Conservation (phyloP, 2,797 vertebrate species). For the Glyptemys insculpta region DNA sequence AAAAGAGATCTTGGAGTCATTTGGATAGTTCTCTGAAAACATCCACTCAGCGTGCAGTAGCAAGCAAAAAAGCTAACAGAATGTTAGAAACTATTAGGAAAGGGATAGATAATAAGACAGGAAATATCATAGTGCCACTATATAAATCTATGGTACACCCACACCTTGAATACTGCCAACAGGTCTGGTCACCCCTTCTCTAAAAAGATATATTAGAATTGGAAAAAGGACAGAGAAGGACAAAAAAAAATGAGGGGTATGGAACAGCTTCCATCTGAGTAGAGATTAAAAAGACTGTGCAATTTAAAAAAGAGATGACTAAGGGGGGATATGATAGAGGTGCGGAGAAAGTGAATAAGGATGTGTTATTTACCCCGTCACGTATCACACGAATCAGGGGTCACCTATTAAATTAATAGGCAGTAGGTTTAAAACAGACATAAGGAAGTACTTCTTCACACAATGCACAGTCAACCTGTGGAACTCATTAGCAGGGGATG, state of each 20-base stretch:
- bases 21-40: neutral
- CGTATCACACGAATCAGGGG: neutral
- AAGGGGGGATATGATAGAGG: neutral
- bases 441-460: neutral
- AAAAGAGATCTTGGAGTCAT: neutral
- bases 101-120: neutral
- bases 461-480: neutral
- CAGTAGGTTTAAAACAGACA: neutral
- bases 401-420: neutral
- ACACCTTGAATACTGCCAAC: neutral
- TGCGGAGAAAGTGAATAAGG: neutral
- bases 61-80: neutral
- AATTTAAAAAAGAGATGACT: neutral
- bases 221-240: neutral
- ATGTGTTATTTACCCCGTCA: neutral
- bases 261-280: neutral
- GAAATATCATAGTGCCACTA: neutral
- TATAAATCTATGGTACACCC: neutral
- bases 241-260: neutral
- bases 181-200: neutral
- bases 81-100: neutral
- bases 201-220: neutral
- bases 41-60: neutral
- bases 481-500: neutral
- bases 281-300: neutral